phyloP scores from a whole-genome alignment of 2,113 vertebrate species.

The Indicator indicator region DNA sequence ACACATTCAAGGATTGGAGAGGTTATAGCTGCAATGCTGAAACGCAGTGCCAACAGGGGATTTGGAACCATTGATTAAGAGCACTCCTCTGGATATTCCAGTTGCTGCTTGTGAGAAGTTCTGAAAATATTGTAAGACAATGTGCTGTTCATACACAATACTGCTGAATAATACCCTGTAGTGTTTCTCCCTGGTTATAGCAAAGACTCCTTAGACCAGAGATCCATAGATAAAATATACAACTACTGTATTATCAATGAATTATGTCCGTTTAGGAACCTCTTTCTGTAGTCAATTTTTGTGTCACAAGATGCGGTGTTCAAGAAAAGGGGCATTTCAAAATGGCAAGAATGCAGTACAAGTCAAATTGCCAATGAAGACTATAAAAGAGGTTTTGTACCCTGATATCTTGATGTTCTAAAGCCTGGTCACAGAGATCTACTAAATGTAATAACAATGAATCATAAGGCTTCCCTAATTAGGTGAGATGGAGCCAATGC shows the following conservation, averaged over 20 bases:
- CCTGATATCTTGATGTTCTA: conserved; percentile 21
- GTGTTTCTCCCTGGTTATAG: background rate
- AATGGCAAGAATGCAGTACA: conserved; percentile 39
- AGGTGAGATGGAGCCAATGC: background rate
- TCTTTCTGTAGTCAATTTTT: background rate
- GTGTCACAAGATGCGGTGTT: conserved; percentile 32
- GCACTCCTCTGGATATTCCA: background rate
- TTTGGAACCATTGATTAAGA: background rate
- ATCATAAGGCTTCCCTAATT: background rate
- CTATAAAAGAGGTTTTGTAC: conserved; percentile 34
- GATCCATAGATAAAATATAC: background rate
- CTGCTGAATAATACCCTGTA: background rate
- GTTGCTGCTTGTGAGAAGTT: background rate
- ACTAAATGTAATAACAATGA: background rate
- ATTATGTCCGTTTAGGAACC: background rate
- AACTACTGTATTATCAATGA: conserved; percentile 1
- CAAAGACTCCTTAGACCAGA: background rate
- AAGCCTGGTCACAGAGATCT: background rate
- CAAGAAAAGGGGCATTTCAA: background rate
- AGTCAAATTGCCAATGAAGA: background rate
- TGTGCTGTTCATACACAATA: background rate
- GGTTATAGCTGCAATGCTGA: background rate
- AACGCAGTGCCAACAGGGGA: rapidly evolving
- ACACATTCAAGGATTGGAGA: rapidly evolving
- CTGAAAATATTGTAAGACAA: conserved; percentile 17